phyloP scores from a whole-genome alignment of 2,797 vertebrate genomes.

The Centroberyx gerrardi region DNA sequence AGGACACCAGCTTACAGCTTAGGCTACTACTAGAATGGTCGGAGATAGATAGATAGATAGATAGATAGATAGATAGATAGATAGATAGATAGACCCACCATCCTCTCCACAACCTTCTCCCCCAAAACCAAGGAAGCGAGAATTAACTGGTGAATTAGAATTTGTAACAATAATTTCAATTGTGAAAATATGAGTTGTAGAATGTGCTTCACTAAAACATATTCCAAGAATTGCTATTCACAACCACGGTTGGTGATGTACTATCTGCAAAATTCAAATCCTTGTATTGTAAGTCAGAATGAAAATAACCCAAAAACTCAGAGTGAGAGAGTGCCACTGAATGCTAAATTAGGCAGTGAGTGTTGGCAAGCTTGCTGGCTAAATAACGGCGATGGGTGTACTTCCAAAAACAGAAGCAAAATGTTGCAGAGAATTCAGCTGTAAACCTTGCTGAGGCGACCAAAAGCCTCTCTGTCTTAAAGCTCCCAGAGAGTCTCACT shows the following conservation, averaged over 20 bases:
- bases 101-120: no score
- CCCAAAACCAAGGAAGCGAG: no score
- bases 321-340: not conserved
- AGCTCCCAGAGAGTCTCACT: slow-evolving; percentile 41
- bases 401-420: slow-evolving; percentile 74
- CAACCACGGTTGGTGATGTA: slow-evolving; percentile 70
- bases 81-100: no score
- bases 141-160: no score
- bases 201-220: slow-evolving; percentile 36
- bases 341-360: slow-evolving; percentile 78
- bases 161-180: no score
- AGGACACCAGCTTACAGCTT: no score
- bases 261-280: slow-evolving; percentile 73
- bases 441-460: slow-evolving; percentile 59
- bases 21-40: no score
- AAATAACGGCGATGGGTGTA: slow-evolving; percentile 75
- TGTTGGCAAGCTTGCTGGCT: slow-evolving; percentile 71
- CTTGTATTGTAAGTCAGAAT: slow-evolving; percentile 66
- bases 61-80: no score
- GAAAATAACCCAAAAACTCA: not conserved
- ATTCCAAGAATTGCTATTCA: slow-evolving; percentile 61
- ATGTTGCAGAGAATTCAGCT: slow-evolving; percentile 73
- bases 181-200: slow-evolving; percentile 58
- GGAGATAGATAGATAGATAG: no score
- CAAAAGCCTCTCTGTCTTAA: slow-evolving; percentile 57